A percentile compares a stretch with the other conserved stretches of the same genome.
Conservation (phyloP, 2,113 vertebrate genomes). For the Tragelaphus imberbis region DNA sequence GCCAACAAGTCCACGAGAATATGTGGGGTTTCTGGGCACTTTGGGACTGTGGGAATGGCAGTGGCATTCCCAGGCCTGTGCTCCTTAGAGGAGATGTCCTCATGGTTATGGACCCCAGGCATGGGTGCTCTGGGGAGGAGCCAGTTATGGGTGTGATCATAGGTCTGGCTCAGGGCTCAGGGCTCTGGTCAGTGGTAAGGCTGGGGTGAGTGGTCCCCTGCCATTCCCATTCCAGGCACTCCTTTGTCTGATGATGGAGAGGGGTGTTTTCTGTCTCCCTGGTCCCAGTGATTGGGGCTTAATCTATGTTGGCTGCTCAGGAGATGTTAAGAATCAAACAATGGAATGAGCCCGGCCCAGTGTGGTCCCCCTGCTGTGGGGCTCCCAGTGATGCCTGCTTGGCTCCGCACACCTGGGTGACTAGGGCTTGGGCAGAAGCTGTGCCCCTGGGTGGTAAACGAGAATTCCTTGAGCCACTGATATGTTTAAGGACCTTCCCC, state of each 20-base stretch:
- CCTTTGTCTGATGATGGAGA: not conserved
- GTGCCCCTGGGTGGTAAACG: not conserved
- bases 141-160: not conserved
- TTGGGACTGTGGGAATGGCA: not conserved
- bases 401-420: not conserved
- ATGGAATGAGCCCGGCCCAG: not conserved
- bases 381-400: not conserved
- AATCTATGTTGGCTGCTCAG: not conserved
- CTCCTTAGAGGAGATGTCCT: not conserved
- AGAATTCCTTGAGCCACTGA: not conserved
- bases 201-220: not conserved
- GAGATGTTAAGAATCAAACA: not conserved
- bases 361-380: not conserved
- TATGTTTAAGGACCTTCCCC: not conserved
- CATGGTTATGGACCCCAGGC: not conserved
- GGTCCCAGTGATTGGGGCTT: not conserved
- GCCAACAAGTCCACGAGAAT: not conserved
- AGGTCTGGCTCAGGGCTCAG: not conserved
- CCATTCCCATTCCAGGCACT: not conserved
- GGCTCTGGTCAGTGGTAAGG: not conserved
- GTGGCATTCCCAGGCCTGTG: not conserved
- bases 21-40: not conserved
- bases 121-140: not conserved
- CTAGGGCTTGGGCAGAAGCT: not conserved
- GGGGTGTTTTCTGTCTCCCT: not conserved